phyloP scores from a whole-genome alignment of 2,888 invertebrate genomes.

The Melanostoma mellinum region DNA sequence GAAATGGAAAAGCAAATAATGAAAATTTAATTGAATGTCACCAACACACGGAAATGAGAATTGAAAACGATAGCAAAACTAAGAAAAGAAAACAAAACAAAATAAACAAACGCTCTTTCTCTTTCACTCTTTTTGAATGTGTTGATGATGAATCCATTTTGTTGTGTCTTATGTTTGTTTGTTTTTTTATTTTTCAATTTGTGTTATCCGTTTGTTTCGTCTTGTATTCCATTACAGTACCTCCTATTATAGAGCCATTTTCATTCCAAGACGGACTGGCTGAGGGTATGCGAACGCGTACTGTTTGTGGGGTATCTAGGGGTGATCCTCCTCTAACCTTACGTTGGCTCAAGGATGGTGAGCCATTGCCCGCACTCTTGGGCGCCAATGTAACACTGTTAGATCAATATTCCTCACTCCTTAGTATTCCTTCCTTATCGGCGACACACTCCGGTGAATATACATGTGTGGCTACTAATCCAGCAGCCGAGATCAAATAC shows the following conservation, averaged over 20 bases:
- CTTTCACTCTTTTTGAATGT: slow-evolving; percentile 58
- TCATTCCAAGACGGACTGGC: slow-evolving; percentile 91
- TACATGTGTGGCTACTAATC: slow-evolving; percentile 90
- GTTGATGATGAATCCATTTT: slow-evolving; percentile 48
- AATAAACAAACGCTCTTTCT: slow-evolving; percentile 30
- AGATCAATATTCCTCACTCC: slow-evolving; percentile 90
- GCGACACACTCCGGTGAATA: slow-evolving; percentile 90
- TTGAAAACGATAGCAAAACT: slow-evolving; percentile 15
- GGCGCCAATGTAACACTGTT: slow-evolving; percentile 88
- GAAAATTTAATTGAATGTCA: slow-evolving; percentile 41
- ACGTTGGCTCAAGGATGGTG: slow-evolving; percentile 92
- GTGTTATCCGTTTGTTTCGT: slow-evolving; percentile 73
- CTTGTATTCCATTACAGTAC: slow-evolving; percentile 85
- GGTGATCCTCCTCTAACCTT: slow-evolving; percentile 91
- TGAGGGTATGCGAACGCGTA: slow-evolving; percentile 91
- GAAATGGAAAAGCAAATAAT: slow-evolving; percentile 38
- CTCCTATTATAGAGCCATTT: slow-evolving; percentile 93
- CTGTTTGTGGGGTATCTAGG: slow-evolving; percentile 90
- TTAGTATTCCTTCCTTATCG: slow-evolving; percentile 89
- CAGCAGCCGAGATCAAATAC: slow-evolving; percentile 90
- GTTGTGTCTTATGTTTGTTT: slow-evolving; percentile 54
- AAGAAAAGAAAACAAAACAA: slow-evolving; percentile 26
- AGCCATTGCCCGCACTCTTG: slow-evolving; percentile 86
- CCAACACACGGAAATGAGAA: slow-evolving; percentile 46
- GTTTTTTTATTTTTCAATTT: slow-evolving; percentile 63